phyloP scores from a whole-genome alignment of 2,113 vertebrate genomes.

The Diphyllodes magnificus region DNA sequence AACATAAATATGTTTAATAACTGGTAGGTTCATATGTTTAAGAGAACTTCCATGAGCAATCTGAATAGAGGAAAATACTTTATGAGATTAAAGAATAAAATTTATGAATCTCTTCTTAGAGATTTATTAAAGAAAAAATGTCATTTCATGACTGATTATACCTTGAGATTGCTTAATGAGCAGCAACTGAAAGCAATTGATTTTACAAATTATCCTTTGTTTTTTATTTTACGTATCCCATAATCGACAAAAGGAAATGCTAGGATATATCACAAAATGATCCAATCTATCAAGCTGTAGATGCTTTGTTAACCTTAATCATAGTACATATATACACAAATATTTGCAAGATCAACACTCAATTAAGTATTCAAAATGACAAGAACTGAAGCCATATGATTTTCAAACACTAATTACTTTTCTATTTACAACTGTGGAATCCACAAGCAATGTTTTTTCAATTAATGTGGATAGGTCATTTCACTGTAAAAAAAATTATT shows the following conservation, averaged over 20 bases:
- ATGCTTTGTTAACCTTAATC: background rate
- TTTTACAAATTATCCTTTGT: background rate
- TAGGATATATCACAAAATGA: background rate
- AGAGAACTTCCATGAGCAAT: background rate
- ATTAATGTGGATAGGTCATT: background rate
- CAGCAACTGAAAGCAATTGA: background rate
- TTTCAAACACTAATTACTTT: slow-evolving; percentile 36
- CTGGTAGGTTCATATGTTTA: background rate
- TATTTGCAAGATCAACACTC: background rate
- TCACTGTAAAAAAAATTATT: background rate
- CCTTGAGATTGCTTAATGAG: background rate
- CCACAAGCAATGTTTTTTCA: background rate
- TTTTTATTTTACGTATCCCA: background rate
- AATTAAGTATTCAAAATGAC: background rate
- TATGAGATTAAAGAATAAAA: background rate
- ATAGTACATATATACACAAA: background rate
- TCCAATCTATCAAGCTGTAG: background rate
- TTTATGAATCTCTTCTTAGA: background rate
- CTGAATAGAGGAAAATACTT: background rate
- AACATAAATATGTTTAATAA: background rate
- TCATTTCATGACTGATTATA: background rate
- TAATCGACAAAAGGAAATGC: background rate
- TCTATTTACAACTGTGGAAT: background rate
- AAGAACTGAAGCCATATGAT: background rate
- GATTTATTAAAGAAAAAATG: background rate